Base-by-base conservation (phyloP, 1,140 invertebrate species). In the Macrocentrus cingulum region DNA sequence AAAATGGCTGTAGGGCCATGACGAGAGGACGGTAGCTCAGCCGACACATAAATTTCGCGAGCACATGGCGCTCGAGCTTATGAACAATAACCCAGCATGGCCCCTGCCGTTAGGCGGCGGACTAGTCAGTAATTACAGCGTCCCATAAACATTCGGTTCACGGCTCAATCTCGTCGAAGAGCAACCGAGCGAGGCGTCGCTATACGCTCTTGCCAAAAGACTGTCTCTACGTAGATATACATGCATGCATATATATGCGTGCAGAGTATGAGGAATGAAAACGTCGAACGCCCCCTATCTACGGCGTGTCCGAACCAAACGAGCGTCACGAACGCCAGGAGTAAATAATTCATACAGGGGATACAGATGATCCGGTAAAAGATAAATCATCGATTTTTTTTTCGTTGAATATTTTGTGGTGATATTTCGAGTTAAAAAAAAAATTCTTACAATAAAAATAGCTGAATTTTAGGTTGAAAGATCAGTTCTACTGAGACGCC, bases 61-160 rank as follows among this genome's bases (percentile, higher is more conserved):
- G 45, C 64, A 65, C 64, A 65, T 65, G 64, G 64, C 51, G 61
- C 60, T 23, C 46, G 48, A 44, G 58, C 61, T 65, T 65, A 65
- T 65, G 64, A 65, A 65, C 64, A 65, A 65, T 65, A 65, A 65
- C 61, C 57, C 53, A 42, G 51, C 42, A 29, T 48, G 48, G 29
- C 22, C 20, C 48, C 29, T 50, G 34, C 59, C 46, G 62, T 56
- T 59, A 56, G 57, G 18, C 50, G 44, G 55, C 50, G 56, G 49
- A 44, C 60, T 57, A 57, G 53, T 59, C 63, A 46, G 63, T 64
- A 64, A 64, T 64, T 64, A 64, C 63, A 53, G 49, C 60, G 44
- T 49, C 56, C 56, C 56, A 61, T 64, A 62, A 64, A 61, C 63
- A 62, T 64, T 61, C 53, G 49, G 52, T 49, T 56, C 59, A 61